A percentile compares a stretch with the other conserved stretches of the same genome.
These are phyloP conservation scores for Drosophila bocki DNA, from an alignment of 1,140 invertebrate genomes.

Conservation along the genomic window DNA sequence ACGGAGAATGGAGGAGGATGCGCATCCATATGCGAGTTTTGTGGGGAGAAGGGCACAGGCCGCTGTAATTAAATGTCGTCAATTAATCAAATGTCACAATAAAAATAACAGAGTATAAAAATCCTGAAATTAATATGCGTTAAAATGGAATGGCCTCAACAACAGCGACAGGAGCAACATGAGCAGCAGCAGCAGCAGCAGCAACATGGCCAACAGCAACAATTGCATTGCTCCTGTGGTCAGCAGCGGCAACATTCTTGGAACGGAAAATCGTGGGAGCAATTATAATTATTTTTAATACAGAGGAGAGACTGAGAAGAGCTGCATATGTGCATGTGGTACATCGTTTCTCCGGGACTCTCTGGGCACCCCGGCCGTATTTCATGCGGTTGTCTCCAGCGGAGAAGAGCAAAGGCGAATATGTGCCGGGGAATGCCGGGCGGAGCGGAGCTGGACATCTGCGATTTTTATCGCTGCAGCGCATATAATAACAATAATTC, in stretches of 20 bases:
- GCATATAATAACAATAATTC: constrained; percentile 85
- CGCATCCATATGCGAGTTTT: not conserved
- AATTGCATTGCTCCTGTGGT: constrained; percentile 20
- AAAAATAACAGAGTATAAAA: constrained; percentile 83
- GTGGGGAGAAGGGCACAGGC: constrained; percentile 18
- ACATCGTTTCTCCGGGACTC: constrained; percentile 34
- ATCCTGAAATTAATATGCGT: constrained; percentile 85
- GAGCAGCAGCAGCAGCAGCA: constrained; percentile 33
- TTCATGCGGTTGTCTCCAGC: constrained; percentile 76
- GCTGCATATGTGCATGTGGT: constrained; percentile 61
- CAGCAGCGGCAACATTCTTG: constrained; percentile 66
- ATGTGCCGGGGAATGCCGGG: not conserved
- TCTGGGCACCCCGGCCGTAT: constrained; percentile 70
- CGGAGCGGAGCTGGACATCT: constrained; percentile 66
- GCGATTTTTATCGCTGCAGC: constrained; percentile 83
- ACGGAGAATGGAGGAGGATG: constrained; percentile 12
- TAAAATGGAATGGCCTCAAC: constrained; percentile 82
- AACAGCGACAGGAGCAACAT: constrained; percentile 35
- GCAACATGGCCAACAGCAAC: constrained; percentile 50
- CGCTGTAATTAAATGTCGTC: constrained; percentile 84
- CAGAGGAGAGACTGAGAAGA: constrained; percentile 38
- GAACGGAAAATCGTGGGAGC: constrained; percentile 81
- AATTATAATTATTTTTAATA: constrained; percentile 84
- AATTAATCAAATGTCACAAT: constrained; percentile 85
- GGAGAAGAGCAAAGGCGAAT: constrained; percentile 18